A percentile compares a stretch with the other conserved stretches of the same genome.
phyloP scores from a whole-genome alignment of 2,797 vertebrate genomes.

The Fistularia commersonii region DNA sequence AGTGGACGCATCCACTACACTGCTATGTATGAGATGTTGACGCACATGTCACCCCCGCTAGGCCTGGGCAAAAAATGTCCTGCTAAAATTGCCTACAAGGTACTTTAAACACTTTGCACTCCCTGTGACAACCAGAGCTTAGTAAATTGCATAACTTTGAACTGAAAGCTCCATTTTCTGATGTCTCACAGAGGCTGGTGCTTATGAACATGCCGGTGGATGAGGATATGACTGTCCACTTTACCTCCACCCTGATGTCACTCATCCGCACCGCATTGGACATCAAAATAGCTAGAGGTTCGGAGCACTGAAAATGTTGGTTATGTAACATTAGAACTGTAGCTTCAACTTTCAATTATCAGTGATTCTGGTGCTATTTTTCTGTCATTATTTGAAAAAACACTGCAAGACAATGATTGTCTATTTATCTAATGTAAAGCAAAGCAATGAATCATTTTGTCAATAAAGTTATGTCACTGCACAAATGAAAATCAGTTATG shows the following conservation, averaged over 20 bases:
- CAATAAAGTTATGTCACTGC: too few species aligned
- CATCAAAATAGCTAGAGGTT: constrained; percentile 97
- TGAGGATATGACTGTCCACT: constrained; percentile 96
- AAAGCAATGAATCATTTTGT: too few species aligned
- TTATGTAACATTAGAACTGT: too few species aligned
- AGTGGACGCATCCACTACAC: constrained; percentile 99
- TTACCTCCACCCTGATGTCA: constrained; percentile 97
- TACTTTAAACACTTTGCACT: constrained; percentile 61
- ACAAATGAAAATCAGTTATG: too few species aligned
- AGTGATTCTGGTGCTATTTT: too few species aligned
- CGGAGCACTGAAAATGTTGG: constrained; percentile 1
- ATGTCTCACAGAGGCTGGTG: constrained; percentile 85
- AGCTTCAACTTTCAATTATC: too few species aligned
- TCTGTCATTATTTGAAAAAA: too few species aligned
- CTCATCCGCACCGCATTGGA: constrained; percentile 96
- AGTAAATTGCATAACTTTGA: too few species aligned
- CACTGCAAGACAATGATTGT: too few species aligned
- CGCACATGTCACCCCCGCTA: constrained; percentile 98
- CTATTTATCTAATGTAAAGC: too few species aligned
- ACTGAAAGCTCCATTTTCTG: background rate
- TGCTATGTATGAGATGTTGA: constrained; percentile 99
- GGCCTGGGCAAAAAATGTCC: constrained; percentile 99
- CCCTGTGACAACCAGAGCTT: background rate
- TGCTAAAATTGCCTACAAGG: constrained; percentile 98
- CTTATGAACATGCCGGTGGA: constrained; percentile 99